Evolutionary conservation across 1,140 invertebrate genomes (phyloP).

Genomic region (Hyles euphorbiae): DNA sequence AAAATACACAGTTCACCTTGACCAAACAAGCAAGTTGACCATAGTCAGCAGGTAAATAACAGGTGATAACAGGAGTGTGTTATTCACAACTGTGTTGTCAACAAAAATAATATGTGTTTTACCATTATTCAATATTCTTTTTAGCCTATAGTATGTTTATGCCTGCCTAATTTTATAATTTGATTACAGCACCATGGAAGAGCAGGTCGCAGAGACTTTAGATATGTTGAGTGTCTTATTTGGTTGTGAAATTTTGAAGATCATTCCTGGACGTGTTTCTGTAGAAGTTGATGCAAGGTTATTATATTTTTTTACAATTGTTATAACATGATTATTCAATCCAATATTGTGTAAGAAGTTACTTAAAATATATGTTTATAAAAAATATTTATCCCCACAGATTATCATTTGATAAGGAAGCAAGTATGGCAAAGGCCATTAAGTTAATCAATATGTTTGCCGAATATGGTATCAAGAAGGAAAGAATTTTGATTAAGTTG

Average conservation of each 20-base stretch:
- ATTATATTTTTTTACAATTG: slow-evolving; percentile 8
- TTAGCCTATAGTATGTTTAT: too few species aligned
- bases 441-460: slow-evolving; percentile 94
- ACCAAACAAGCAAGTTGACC: too few species aligned
- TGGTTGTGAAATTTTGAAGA: slow-evolving; percentile 97
- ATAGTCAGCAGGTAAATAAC: too few species aligned
- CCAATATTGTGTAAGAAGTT: background rate
- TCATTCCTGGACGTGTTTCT: slow-evolving; percentile 97
- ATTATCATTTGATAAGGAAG: slow-evolving; percentile 96
- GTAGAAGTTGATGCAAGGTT: slow-evolving; percentile 98
- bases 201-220: slow-evolving; percentile 87
- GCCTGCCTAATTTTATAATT: too few species aligned
- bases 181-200: slow-evolving; percentile 78
- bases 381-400: too few species aligned
- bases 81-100: too few species aligned
- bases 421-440: slow-evolving; percentile 91
- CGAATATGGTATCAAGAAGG: slow-evolving; percentile 91
- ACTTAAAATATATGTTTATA: too few species aligned
- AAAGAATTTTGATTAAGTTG: slow-evolving; percentile 97
- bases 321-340: background rate
- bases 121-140: too few species aligned
- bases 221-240: slow-evolving; percentile 97
- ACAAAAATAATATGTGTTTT: too few species aligned
- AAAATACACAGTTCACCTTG: too few species aligned
- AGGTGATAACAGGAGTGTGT: too few species aligned